Percentiles rank a stretch among this genome's conserved stretches.
Evolutionary conservation across 2,797 vertebrate genomes (phyloP).

Genomic region (Psittacula echo): DNA sequence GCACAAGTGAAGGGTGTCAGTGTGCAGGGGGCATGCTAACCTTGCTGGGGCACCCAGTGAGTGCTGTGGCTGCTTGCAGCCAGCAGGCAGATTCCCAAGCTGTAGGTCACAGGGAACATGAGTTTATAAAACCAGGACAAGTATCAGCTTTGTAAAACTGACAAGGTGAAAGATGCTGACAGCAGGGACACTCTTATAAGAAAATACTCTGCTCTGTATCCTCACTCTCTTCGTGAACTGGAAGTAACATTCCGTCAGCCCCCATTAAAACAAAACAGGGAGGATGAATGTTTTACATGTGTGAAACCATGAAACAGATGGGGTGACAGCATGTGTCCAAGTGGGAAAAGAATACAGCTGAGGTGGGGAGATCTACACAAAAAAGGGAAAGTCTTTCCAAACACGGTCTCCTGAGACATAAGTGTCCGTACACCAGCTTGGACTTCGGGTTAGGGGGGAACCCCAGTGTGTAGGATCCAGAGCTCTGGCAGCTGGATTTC

Average conservation of each 20-base stretch:
- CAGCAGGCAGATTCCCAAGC: background rate
- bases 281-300: background rate
- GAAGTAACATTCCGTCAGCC: background rate
- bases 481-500: background rate
- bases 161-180: background rate
- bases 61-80: background rate
- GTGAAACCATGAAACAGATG: background rate
- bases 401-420: fast-evolving
- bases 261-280: background rate
- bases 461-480: fast-evolving
- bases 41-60: background rate
- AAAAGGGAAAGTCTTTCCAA: background rate
- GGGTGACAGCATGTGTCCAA: background rate
- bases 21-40: background rate
- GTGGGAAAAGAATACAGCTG: background rate
- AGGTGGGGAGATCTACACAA: background rate
- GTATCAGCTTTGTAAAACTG: background rate
- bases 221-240: background rate
- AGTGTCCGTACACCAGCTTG: background rate
- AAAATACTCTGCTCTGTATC: background rate
- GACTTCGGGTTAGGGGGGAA: background rate
- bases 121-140: background rate
- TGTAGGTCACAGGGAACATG: background rate
- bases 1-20: fast-evolving
- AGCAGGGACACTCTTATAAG: background rate